A percentile compares a stretch with the other conserved stretches of the same genome.
Evolutionary conservation across 2,888 invertebrate genomes (phyloP).

Genomic region (Acleris literana): DNA sequence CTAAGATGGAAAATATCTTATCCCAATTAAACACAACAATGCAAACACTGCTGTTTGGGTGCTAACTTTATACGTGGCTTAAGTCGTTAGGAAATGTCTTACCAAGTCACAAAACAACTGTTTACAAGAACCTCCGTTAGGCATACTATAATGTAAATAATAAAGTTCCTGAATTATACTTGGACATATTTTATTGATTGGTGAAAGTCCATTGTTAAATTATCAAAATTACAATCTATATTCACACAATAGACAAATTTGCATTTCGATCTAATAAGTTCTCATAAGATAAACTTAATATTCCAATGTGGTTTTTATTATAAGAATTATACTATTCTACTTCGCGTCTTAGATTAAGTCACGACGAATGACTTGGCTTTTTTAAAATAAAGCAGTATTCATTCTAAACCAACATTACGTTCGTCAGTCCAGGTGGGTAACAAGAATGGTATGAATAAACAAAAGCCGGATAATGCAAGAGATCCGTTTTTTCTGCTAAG

Average conservation of each 20-base stretch:
- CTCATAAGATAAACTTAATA: slow-evolving; percentile 4
- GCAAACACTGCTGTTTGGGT: too few species aligned
- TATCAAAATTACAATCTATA: slow-evolving; percentile 17
- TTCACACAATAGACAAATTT: slow-evolving; percentile 10
- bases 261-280: slow-evolving; percentile 14
- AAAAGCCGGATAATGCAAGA: slow-evolving; percentile 63
- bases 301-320: too few species aligned
- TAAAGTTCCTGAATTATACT: too few species aligned
- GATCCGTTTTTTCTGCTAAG: slow-evolving; percentile 59
- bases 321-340: neutral
- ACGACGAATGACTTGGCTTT: slow-evolving; percentile 12
- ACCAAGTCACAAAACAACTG: too few species aligned
- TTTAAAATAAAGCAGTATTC: slow-evolving; percentile 18
- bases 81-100: too few species aligned
- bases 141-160: too few species aligned
- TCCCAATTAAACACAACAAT: too few species aligned
- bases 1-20: too few species aligned
- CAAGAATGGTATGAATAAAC: slow-evolving; percentile 58
- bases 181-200: neutral
- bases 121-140: too few species aligned
- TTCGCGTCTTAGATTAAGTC: neutral
- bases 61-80: too few species aligned
- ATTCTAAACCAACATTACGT: slow-evolving; percentile 33
- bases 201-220: slow-evolving; percentile 1
- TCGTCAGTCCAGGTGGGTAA: slow-evolving; percentile 40